Evolutionary conservation across 2,888 invertebrate genomes (phyloP).

Genomic region (Drosophila imparisetae): DNA sequence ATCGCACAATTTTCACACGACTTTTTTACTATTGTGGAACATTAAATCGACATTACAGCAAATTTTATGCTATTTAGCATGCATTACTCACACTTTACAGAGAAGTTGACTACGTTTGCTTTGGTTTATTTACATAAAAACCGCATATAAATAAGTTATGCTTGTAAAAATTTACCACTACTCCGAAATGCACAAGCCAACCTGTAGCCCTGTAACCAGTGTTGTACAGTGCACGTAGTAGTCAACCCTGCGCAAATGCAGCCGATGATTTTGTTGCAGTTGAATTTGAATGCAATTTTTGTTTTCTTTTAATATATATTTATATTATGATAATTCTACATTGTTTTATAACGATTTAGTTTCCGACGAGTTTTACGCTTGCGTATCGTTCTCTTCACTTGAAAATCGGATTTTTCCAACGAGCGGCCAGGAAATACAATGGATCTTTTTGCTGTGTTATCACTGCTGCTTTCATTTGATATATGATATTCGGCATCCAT

Average conservation of each 20-base stretch:
- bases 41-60: constrained; percentile 7
- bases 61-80: background rate
- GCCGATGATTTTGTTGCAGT: constrained; percentile 38
- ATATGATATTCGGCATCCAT: constrained; percentile 61
- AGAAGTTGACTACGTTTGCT: constrained; percentile 61
- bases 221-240: constrained; percentile 28
- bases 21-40: constrained; percentile 9
- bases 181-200: constrained; percentile 72
- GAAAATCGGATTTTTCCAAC: constrained; percentile 41
- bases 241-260: constrained; percentile 43
- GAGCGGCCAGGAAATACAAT: constrained; percentile 48
- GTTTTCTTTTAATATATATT: constrained; percentile 15
- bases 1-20: constrained; percentile 70
- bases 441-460: constrained; percentile 23
- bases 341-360: constrained; percentile 25
- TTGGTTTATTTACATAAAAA: constrained; percentile 75
- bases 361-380: constrained; percentile 45
- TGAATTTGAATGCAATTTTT: constrained; percentile 47
- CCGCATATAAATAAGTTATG: constrained; percentile 67
- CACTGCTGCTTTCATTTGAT: constrained; percentile 65
- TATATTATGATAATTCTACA: constrained; percentile 20
- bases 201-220: constrained; percentile 63
- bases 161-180: constrained; percentile 73
- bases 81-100: constrained; percentile 68
- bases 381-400: constrained; percentile 29